These are phyloP conservation scores for Tillus elongatus DNA, from an alignment of 2,888 invertebrate genomes.

Conservation along the genomic window DNA sequence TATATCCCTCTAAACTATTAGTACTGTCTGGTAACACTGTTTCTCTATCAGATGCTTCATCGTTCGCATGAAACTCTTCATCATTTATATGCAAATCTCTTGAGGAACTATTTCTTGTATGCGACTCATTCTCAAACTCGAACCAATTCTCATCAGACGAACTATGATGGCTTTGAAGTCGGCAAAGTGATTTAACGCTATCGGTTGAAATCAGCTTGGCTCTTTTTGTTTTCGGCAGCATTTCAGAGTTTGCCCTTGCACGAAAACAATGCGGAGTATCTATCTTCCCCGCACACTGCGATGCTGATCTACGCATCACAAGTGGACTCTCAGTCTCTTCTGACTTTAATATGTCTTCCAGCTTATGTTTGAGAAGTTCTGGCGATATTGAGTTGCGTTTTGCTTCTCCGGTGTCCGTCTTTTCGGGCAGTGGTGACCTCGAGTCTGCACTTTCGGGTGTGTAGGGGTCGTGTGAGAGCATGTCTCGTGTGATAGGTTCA, in stretches of 20 bases:
- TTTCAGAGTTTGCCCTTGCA: slow-evolving; percentile 33
- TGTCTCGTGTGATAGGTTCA: slow-evolving; percentile 44
- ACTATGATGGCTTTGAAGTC: slow-evolving; percentile 42
- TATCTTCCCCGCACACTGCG: neutral
- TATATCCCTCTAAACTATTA: no score
- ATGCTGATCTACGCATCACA: slow-evolving; percentile 19
- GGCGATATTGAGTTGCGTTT: slow-evolving; percentile 48
- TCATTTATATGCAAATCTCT: no score
- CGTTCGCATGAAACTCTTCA: no score
- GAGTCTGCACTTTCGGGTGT: slow-evolving; percentile 78
- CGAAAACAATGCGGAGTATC: slow-evolving; percentile 18
- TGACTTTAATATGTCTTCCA: slow-evolving; percentile 44
- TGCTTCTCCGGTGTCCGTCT: slow-evolving; percentile 35
- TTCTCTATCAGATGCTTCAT: no score
- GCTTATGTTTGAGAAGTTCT: slow-evolving; percentile 51
- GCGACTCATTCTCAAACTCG: slow-evolving; percentile 34
- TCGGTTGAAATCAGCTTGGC: slow-evolving; percentile 23
- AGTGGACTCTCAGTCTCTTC: slow-evolving; percentile 25
- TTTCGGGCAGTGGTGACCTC: slow-evolving; percentile 56
- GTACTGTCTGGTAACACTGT: no score
- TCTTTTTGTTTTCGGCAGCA: slow-evolving; percentile 21
- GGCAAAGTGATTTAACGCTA: slow-evolving; percentile 28
- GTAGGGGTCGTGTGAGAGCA: slow-evolving; percentile 57
- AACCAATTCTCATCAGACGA: slow-evolving; percentile 45
- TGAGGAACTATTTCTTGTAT: slow-evolving; percentile 14